These are phyloP conservation scores for Pedionomus torquatus DNA, from an alignment of 2,113 vertebrate genomes.

Conservation along the genomic window DNA sequence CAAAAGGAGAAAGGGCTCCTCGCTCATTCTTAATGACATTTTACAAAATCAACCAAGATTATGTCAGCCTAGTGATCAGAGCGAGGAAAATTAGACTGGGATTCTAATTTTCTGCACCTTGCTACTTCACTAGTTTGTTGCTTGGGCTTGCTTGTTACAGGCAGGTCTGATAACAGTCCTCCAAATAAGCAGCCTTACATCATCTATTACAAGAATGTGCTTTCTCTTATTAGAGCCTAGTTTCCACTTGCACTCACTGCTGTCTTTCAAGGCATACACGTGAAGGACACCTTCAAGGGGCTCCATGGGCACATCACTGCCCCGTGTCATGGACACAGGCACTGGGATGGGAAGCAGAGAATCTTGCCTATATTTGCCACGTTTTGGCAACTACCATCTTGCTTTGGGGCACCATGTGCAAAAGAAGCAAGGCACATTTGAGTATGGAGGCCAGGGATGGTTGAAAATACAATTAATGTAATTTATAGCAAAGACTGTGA, in stretches of 20 bases:
- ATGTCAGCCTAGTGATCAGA: neutral
- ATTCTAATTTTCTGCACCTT: neutral
- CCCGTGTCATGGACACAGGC: neutral
- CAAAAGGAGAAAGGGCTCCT: neutral
- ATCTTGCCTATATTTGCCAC: neutral
- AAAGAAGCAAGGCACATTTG: neutral
- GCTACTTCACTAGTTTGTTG: neutral
- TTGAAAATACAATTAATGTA: neutral
- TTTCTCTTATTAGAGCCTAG: neutral
- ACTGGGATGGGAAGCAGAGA: neutral
- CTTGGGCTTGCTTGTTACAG: neutral
- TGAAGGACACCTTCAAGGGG: neutral
- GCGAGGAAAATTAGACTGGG: neutral
- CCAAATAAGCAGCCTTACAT: neutral
- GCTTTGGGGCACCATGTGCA: neutral
- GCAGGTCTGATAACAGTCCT: neutral
- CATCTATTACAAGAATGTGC: neutral
- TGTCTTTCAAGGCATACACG: neutral
- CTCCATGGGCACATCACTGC: accelerated
- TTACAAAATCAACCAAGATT: neutral
- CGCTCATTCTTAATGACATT: neutral
- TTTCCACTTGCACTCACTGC: neutral
- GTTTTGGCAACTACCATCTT: neutral
- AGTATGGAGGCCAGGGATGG: neutral
- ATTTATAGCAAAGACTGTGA: neutral